Evolutionary conservation across 2,888 invertebrate species (phyloP).

Genomic region (Sphecodes monilicornis): DNA sequence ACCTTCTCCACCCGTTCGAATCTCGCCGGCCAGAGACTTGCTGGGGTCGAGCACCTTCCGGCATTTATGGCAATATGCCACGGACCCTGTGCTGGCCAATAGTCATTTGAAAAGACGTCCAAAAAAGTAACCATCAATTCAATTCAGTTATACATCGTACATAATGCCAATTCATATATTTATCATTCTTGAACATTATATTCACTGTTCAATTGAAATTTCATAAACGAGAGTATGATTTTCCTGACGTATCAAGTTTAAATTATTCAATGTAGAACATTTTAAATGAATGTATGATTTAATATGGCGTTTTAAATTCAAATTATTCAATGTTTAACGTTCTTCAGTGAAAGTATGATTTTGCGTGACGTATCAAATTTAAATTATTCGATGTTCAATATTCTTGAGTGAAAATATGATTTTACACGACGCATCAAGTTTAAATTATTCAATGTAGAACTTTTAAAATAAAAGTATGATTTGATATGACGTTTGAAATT

Average conservation of each 20-base stretch:
- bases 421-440: fast-evolving
- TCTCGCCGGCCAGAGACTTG: conserved; percentile 10
- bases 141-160: not conserved
- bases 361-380: not conserved
- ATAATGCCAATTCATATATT: not conserved
- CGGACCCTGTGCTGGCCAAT: not conserved
- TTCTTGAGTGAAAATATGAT: not conserved
- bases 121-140: not conserved
- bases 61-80: conserved; percentile 66
- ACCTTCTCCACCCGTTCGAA: conserved; percentile 8
- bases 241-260: not conserved
- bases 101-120: not conserved
- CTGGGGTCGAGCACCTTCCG: conserved; percentile 37
- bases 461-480: no score
- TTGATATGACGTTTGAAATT: not conserved
- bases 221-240: not conserved
- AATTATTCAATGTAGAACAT: not conserved
- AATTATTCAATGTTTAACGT: not conserved
- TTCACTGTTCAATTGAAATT: not conserved
- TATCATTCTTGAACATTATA: not conserved
- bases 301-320: no score
- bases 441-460: not conserved
- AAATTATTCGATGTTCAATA: not conserved
- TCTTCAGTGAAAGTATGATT: not conserved
- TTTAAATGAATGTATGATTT: not conserved